Evolutionary conservation across 2,888 invertebrate genomes (phyloP), one percentile per base, ranked within the genome.

Genomic region (Metellina segmentata): DNA sequence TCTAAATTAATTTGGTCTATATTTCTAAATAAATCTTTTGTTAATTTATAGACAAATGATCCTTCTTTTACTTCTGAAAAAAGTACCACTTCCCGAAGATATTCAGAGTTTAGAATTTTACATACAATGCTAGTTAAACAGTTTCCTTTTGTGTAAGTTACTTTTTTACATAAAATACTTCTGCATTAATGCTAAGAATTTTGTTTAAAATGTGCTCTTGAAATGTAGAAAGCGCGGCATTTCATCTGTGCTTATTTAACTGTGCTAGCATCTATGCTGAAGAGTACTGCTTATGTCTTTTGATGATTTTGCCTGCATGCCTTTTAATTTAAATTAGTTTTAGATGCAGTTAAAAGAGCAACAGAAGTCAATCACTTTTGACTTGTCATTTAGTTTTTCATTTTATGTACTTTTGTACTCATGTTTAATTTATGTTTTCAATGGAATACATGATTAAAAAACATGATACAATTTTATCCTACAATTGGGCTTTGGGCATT

Each of bases 81-180:
- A 48, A 90, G 90, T 52, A 13, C 82, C 6, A 70, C 70, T 16
- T 74, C 81, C 9, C 51, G 90, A 48, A 61, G 90, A 13, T 90
- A 90, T 20, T 90, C 90, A 7, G 86, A 90, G 19, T 90, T 90
- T 81, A 70, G 69, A 19, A 61, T 49, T 19, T 52, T 90, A 13
- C 71, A 61, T 8, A 49, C 81, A 49, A 34, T 90, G 19, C 70
- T 90, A 13, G 51, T 13, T 6, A 90, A 86, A n/a, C 85, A 90
- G 53, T 90, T 86, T 81, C 77, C 71, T 19, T n/a, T 19, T 11
- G 8, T 6, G 90, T 90, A 81, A 75, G 90, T 52, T 13, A 48
- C 53, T n/a, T 19, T 51, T 53, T 6, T 61, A 61, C 8, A 8
- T 6, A 9, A 53, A 13, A n/a, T 79, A 53, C 51, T 6, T 61